These are phyloP conservation scores for Dipodomys stephensi DNA, from an alignment of 2,113 vertebrate species.

Conservation along the genomic window DNA sequence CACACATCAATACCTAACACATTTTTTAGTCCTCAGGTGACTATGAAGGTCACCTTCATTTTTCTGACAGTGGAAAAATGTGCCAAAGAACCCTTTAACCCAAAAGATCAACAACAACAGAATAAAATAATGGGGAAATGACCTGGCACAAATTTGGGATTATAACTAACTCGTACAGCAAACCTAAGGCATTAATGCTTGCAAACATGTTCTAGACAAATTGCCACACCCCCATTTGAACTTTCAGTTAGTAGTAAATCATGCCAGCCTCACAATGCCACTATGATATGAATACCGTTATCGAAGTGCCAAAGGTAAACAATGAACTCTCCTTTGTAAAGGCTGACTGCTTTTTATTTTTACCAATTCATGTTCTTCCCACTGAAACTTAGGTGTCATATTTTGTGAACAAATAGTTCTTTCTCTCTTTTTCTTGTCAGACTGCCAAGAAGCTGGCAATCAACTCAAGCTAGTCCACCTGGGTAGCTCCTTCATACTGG, in stretches of 20 bases:
- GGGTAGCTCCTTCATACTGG: neutral
- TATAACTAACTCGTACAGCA: neutral
- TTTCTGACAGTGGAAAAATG: neutral
- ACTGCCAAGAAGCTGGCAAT: neutral
- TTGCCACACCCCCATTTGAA: neutral
- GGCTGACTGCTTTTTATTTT: neutral
- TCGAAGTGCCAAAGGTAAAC: neutral
- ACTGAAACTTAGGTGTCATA: neutral
- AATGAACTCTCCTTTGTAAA: neutral
- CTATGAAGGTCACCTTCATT: neutral
- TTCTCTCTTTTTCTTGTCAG: slow-evolving; percentile 4
- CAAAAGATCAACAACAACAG: neutral
- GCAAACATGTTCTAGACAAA: neutral
- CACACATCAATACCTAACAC: no score
- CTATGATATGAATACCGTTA: neutral
- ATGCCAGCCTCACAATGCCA: neutral
- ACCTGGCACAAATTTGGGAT: neutral
- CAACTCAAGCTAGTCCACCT: neutral
- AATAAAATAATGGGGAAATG: neutral
- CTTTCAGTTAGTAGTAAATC: neutral
- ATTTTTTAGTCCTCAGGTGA: neutral
- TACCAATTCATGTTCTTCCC: neutral
- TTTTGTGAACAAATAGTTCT: neutral
- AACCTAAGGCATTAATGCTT: neutral
- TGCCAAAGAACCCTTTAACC: neutral